phyloP scores from a whole-genome alignment of 2,113 vertebrate species.

The Tupaia chinensis region DNA sequence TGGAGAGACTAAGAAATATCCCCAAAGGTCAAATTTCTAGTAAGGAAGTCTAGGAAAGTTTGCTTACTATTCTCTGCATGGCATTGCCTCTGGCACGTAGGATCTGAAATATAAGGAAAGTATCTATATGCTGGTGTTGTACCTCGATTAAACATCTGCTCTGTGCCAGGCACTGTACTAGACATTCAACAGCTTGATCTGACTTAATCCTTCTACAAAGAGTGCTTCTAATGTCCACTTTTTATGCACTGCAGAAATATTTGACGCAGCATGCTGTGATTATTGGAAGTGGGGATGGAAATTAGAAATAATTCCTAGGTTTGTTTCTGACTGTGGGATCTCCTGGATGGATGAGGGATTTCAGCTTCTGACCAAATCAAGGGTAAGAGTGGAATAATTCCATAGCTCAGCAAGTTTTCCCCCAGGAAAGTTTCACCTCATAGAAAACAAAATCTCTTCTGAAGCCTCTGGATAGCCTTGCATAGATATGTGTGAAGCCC shows the following conservation, averaged over 20 bases:
- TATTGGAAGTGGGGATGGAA: background rate
- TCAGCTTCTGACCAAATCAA: background rate
- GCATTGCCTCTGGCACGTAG: background rate
- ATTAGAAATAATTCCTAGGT: background rate
- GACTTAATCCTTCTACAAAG: background rate
- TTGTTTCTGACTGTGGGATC: background rate
- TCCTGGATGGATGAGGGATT: background rate
- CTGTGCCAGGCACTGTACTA: background rate
- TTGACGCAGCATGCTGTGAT: background rate
- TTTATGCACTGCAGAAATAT: background rate
- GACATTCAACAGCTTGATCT: background rate
- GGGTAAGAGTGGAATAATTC: background rate
- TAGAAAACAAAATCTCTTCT: background rate
- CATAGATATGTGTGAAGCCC: background rate
- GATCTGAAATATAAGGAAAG: background rate
- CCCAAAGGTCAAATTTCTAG: background rate
- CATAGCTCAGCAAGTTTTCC: background rate
- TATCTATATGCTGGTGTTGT: no score
- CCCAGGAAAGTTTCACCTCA: background rate
- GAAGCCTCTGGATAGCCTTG: background rate
- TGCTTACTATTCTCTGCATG: background rate
- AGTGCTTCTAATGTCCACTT: background rate
- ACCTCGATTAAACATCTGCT: no score
- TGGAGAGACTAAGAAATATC: background rate
- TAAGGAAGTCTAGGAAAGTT: background rate